phyloP scores from a whole-genome alignment of 2,797 vertebrate genomes.

The Lithobates sylvaticus region DNA sequence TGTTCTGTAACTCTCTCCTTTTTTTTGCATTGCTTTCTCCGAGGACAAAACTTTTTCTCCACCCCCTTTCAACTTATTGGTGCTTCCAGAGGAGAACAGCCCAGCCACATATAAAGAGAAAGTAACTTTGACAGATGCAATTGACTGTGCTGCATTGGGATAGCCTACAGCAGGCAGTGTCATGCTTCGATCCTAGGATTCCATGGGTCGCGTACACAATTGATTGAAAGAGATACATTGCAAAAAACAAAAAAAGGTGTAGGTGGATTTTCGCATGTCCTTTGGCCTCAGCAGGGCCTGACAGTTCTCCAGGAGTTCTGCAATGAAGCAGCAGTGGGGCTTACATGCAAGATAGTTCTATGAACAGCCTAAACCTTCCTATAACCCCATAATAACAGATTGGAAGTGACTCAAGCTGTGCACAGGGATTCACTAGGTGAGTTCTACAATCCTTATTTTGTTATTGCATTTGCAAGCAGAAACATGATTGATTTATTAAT shows the following conservation, averaged over 20 bases:
- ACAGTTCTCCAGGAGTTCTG: constrained; percentile 58
- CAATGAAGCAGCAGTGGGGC: constrained; percentile 52
- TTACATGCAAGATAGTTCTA: constrained; percentile 69
- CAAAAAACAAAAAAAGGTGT: constrained; percentile 55
- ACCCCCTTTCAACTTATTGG: constrained; percentile 63
- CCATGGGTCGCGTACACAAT: not conserved
- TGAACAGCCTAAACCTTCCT: constrained; percentile 61
- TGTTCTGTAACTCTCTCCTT: constrained; percentile 44
- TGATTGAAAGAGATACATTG: constrained; percentile 67
- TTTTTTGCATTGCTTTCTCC: constrained; percentile 48
- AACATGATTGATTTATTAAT: not conserved
- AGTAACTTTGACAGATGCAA: not conserved
- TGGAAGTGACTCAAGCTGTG: not conserved
- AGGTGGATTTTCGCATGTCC: constrained; percentile 61
- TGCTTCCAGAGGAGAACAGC: constrained; percentile 48
- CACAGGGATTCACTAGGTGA: constrained; percentile 5
- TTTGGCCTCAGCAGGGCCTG: constrained; percentile 62
- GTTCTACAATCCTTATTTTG: not conserved
- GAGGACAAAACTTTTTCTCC: constrained; percentile 66
- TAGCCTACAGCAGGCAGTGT: constrained; percentile 13
- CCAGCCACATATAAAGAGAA: constrained; percentile 28
- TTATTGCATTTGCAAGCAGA: not conserved
- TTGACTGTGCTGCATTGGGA: not conserved
- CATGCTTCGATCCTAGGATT: constrained; percentile 18
- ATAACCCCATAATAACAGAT: constrained; percentile 9